Conservation (phyloP, 2,888 invertebrate species). For the Heliconius erato region DNA sequence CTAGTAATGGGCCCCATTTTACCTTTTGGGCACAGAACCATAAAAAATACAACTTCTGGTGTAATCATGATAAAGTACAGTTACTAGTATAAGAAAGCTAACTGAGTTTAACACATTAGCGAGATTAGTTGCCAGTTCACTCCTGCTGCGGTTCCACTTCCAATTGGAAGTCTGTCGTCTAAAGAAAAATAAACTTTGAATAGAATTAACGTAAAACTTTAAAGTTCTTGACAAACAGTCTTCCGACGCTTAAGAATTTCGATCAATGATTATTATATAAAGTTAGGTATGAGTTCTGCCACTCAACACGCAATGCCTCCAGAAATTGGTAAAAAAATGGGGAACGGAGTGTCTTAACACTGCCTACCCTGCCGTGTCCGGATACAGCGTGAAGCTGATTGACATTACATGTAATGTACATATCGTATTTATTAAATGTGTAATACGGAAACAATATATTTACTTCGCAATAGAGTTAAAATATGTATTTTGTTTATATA, state of each 20-base stretch:
- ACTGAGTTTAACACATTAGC: conserved; percentile 44
- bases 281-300: background rate
- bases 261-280: conserved; percentile 10
- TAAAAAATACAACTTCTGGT: background rate
- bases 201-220: conserved; percentile 34
- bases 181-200: conserved; percentile 40
- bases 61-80: conserved; percentile 17
- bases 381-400: too few relatives aligned
- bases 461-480: background rate
- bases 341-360: too few relatives aligned
- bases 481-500: background rate
- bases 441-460: too few relatives aligned
- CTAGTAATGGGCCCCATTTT: too few relatives aligned
- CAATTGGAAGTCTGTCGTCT: conserved; percentile 27
- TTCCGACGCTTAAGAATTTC: conserved; percentile 1
- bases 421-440: too few relatives aligned
- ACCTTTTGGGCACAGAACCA: too few relatives aligned
- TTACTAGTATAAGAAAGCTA: conserved; percentile 35
- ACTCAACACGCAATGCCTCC: too few relatives aligned
- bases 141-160: conserved; percentile 31
- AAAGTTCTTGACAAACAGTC: conserved; percentile 19
- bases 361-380: too few relatives aligned
- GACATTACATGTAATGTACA: too few relatives aligned
- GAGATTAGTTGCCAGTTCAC: conserved; percentile 45
- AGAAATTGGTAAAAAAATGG: too few relatives aligned